Conservation (phyloP, 1,140 invertebrate species). For the Thaumatotibia leucotreta region DNA sequence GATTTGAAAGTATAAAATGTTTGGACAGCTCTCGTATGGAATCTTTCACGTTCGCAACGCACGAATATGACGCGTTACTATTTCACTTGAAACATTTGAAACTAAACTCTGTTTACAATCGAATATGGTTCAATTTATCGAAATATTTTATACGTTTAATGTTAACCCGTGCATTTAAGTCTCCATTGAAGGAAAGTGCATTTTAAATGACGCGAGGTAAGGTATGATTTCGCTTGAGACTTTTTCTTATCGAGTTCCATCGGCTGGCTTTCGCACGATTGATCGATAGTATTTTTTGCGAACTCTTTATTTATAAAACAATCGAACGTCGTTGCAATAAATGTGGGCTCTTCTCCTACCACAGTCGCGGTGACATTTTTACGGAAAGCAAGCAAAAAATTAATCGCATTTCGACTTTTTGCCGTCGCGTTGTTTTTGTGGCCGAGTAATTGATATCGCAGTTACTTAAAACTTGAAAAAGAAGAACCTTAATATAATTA, state of each 20-base stretch:
- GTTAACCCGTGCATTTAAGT: conserved; percentile 34
- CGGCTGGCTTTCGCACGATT: conserved; percentile 72
- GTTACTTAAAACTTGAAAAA: neutral
- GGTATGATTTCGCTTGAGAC: conserved; percentile 32
- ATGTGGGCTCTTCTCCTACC: conserved; percentile 64
- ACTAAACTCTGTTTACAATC: conserved; percentile 17
- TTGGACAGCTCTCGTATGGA: conserved; percentile 72
- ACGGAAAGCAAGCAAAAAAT: conserved; percentile 32
- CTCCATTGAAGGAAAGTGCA: conserved; percentile 34
- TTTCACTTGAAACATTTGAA: conserved; percentile 21
- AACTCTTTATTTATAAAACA: conserved; percentile 73
- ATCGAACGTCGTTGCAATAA: conserved; percentile 68
- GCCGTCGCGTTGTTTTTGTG: neutral
- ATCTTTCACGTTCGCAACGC: conserved; percentile 68
- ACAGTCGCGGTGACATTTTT: conserved; percentile 40
- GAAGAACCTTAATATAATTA: neutral
- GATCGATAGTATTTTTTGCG: conserved; percentile 76
- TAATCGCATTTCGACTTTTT: conserved; percentile 12
- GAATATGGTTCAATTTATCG: conserved; percentile 33
- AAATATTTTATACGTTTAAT: conserved; percentile 18
- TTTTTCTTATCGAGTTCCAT: conserved; percentile 50
- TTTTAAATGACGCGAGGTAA: conserved; percentile 36
- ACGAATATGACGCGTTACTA: conserved; percentile 55
- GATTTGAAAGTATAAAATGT: conserved; percentile 76
- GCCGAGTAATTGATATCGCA: neutral